Evolutionary conservation across 35 echinoderm and acorn worm genomes (phyloP).

Genomic region (Stichopus chloronotus): DNA sequence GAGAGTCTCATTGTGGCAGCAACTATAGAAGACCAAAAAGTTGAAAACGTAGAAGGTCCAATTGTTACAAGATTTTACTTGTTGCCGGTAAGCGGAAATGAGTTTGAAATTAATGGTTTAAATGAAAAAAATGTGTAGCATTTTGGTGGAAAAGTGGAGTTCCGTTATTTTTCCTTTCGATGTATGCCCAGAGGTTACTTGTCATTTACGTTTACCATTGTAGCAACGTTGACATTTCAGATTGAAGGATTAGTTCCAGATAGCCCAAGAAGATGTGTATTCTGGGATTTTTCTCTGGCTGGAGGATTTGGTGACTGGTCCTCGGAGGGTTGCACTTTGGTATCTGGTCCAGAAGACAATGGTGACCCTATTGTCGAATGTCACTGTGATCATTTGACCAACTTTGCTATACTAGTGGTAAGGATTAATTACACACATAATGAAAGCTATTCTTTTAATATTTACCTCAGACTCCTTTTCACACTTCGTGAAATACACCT

Average conservation of each 20-base stretch:
- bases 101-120: too few relatives aligned
- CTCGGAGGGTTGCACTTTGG: neutral
- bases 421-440: neutral
- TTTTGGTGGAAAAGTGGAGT: neutral
- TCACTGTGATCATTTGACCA: neutral
- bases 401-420: constrained; percentile 9
- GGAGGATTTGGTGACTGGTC: constrained; percentile 18
- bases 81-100: neutral
- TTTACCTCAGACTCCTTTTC: too few relatives aligned
- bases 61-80: constrained; percentile 3
- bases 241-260: neutral
- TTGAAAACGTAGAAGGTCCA: neutral
- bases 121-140: too few relatives aligned
- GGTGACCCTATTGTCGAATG: neutral
- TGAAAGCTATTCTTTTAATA: too few relatives aligned
- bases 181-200: neutral
- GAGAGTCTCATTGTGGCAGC: neutral
- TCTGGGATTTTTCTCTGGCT: constrained; percentile 5
- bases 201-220: neutral
- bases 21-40: neutral
- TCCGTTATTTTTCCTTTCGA: neutral
- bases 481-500: too few relatives aligned
- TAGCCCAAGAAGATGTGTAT: neutral
- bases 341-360: neutral
- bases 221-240: neutral